phyloP scores from a whole-genome alignment of 1,140 invertebrate species.

The Cotesia glomerata region DNA sequence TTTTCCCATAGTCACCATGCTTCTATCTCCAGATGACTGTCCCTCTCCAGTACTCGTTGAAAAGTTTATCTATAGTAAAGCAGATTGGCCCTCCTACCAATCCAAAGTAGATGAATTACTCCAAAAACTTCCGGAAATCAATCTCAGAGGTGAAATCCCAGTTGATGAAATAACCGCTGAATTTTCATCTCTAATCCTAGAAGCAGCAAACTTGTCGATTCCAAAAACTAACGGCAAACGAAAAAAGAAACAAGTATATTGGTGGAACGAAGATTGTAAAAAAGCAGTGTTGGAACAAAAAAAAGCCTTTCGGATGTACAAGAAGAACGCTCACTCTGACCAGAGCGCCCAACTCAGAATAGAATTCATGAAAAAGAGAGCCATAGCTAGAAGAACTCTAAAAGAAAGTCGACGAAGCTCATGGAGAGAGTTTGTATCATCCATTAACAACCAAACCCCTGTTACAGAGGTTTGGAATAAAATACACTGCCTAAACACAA shows the following conservation, averaged over 20 bases:
- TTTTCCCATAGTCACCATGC: conserved; percentile 39
- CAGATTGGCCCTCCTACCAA: conserved; percentile 35
- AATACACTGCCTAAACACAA: conserved; percentile 31
- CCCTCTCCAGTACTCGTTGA: not conserved
- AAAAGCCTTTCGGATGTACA: conserved; percentile 41
- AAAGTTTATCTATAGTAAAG: conserved; percentile 42
- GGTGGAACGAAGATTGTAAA: conserved; percentile 50
- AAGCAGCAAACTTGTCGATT: conserved; percentile 39
- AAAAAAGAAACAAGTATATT: conserved; percentile 35
- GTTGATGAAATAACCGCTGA: conserved; percentile 36
- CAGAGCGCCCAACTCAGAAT: conserved; percentile 38
- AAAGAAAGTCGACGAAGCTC: conserved; percentile 22
- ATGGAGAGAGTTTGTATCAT: conserved; percentile 23
- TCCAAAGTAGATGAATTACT: conserved; percentile 13
- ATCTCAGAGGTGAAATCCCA: not conserved
- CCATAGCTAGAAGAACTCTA: conserved; percentile 25
- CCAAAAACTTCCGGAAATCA: conserved; percentile 9
- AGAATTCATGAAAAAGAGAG: conserved; percentile 41
- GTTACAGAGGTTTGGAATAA: conserved; percentile 29
- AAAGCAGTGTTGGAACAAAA: conserved; percentile 40
- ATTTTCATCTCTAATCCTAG: conserved; percentile 37
- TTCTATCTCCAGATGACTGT: not conserved
- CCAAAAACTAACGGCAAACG: conserved; percentile 31
- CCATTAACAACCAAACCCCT: conserved; percentile 23
- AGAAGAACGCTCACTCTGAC: conserved; percentile 27